Base-by-base conservation (phyloP, 1,140 invertebrate genomes). In the Mya arenaria region DNA sequence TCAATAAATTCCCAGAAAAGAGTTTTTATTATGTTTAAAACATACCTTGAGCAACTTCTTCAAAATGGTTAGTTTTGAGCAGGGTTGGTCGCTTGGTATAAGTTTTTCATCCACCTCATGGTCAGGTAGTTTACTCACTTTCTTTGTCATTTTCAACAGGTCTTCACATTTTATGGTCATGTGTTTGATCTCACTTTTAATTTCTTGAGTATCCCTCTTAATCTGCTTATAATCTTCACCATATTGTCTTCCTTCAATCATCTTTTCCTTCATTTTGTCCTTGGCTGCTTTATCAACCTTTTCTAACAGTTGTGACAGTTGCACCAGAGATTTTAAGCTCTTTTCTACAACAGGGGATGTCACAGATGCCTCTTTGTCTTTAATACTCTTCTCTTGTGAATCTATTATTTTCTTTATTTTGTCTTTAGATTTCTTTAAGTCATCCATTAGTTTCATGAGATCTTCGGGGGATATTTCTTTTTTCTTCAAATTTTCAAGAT, bases 1-100 rank as follows among this genome's bases (percentile, higher is more conserved):
- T n/a, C n/a, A n/a, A n/a, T n/a, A n/a, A n/a, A n/a, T n/a, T n/a
- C n/a, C n/a, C n/a, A n/a, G n/a, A n/a, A n/a, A n/a, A n/a, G n/a
- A n/a, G 44, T 48, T 48, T 13, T 13, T 13, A 48, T 48, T 13
- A 13, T 48, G n/a, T 13, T 48, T 48, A 48, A 48, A 13, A 8
- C 58, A 39, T 28, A 68, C 65, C 65, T 68, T 68, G 2, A 41
- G 36, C 48, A 19, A 19, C 30, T n/a, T 68, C 30, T 68, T 68
- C 65, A 39, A 41, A 25, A 68, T 5, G 37, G 48, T 30, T 41
- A 41, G n/a, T n/a, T n/a, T n/a, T n/a, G n/a, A n/a, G n/a, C n/a
- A n/a, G n/a, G n/a, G n/a, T n/a, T n/a, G n/a, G n/a, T n/a, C n/a
- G n/a, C n/a, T n/a, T n/a, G n/a, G n/a, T n/a, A n/a, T n/a, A n/a